Conservation (phyloP, 2,113 vertebrate genomes). For the Marmota monax region DNA sequence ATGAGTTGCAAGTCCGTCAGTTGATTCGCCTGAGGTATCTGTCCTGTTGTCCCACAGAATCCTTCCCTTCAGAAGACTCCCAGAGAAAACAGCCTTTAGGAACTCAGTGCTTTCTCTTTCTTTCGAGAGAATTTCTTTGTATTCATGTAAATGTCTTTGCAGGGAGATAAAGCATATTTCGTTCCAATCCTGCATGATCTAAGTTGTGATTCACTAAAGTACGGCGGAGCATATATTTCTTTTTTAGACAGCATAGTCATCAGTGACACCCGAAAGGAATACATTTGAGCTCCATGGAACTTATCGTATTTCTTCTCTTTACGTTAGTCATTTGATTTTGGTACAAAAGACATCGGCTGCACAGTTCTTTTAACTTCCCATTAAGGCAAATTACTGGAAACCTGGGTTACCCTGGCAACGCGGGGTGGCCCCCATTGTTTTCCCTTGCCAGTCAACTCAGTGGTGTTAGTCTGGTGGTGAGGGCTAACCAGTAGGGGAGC, state of each 20-base stretch:
- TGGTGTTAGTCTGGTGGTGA: conserved; percentile 50
- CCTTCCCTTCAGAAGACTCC: neutral
- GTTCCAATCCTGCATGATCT: neutral
- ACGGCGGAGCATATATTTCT: neutral
- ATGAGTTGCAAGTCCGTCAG: neutral
- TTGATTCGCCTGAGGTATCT: neutral
- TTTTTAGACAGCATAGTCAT: neutral
- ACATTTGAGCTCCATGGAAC: neutral
- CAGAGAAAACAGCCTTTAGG: neutral
- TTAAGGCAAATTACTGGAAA: conserved; percentile 53
- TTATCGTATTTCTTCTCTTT: neutral
- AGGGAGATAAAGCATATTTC: neutral
- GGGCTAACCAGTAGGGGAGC: conserved; percentile 49
- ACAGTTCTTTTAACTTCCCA: conserved; percentile 57
- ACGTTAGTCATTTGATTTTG: conserved; percentile 52
- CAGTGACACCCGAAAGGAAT: neutral
- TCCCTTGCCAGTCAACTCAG: conserved; percentile 49
- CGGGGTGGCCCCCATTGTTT: conserved; percentile 53
- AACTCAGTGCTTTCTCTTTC: neutral
- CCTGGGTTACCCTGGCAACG: conserved; percentile 64
- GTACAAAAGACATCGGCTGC: neutral
- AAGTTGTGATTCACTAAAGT: neutral
- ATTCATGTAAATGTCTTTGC: neutral
- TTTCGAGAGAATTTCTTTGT: neutral
- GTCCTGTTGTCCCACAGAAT: neutral